Conservation (phyloP, 2,888 invertebrate species). For the Trissonchulus sp. region DNA sequence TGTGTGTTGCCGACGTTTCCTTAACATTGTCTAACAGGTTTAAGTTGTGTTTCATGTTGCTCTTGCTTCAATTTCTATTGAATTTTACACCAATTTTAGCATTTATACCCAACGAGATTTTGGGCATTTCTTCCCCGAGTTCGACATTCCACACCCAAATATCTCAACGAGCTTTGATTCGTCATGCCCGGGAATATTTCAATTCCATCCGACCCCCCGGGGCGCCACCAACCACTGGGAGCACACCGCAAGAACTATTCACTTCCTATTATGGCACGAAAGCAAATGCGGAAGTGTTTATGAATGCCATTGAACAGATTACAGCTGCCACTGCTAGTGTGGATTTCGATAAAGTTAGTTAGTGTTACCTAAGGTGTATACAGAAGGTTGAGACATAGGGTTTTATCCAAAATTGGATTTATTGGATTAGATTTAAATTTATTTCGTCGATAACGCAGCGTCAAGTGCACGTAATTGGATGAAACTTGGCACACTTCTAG, state of each 20-base stretch:
- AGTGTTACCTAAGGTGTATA: too few species aligned
- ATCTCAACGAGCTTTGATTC: neutral
- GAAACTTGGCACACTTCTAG: too few species aligned
- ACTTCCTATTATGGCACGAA: neutral
- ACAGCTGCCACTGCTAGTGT: neutral
- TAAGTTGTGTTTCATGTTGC: too few species aligned
- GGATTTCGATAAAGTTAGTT: neutral
- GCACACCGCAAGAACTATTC: neutral
- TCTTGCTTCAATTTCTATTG: too few species aligned
- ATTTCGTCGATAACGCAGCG: too few species aligned
- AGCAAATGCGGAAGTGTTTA: neutral
- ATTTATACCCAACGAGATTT: neutral
- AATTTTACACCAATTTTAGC: too few species aligned
- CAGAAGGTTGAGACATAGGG: too few species aligned
- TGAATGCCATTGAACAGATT: neutral
- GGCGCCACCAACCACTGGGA: neutral
- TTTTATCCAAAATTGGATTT: too few species aligned
- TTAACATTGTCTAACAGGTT: too few species aligned
- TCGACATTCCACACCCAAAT: conserved; percentile 4
- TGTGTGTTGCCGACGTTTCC: too few species aligned
- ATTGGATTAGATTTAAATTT: too few species aligned
- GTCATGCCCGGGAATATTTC: conserved; percentile 4
- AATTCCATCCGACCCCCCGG: neutral
- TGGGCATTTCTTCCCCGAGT: neutral
- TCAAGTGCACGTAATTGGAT: too few species aligned